phyloP scores from a whole-genome alignment of 1,140 invertebrate species.

The Doryteuthis pealeii region DNA sequence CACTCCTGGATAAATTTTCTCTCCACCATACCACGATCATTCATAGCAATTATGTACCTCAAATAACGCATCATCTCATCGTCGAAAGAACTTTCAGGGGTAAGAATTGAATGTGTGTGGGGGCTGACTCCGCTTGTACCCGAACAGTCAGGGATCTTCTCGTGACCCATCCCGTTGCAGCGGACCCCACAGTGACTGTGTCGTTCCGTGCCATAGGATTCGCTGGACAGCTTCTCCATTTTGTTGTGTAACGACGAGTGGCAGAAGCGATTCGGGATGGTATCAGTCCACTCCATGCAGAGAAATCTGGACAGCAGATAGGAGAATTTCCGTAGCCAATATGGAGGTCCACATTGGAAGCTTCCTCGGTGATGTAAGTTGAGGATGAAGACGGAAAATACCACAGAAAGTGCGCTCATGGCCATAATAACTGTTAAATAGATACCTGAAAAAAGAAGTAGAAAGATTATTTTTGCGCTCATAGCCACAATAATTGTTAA shows the following conservation, averaged over 20 bases:
- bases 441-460: conserved; percentile 48
- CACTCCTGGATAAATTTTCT: conserved; percentile 40
- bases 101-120: background rate
- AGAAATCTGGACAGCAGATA: conserved; percentile 28
- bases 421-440: conserved; percentile 60
- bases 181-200: conserved; percentile 2
- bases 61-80: conserved; percentile 44
- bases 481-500: conserved; percentile 59
- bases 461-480: conserved; percentile 36
- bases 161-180: conserved; percentile 2
- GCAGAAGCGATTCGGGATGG: background rate
- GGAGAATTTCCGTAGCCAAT: conserved; percentile 33
- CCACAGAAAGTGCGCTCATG: conserved; percentile 58
- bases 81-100: conserved; percentile 25
- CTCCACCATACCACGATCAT: conserved; percentile 38
- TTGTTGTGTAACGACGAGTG: conserved; percentile 1
- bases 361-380: conserved; percentile 55
- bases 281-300: conserved; percentile 30
- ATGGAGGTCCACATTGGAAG: conserved; percentile 39
- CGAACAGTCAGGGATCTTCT: conserved; percentile 5
- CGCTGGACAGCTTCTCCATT: conserved; percentile 6
- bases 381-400: conserved; percentile 57
- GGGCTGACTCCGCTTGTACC: background rate
- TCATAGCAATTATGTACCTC: conserved; percentile 36
- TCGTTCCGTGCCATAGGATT: conserved; percentile 1